Evolutionary conservation across 2,113 vertebrate species (phyloP).

Genomic region (Hystrix cristata): DNA sequence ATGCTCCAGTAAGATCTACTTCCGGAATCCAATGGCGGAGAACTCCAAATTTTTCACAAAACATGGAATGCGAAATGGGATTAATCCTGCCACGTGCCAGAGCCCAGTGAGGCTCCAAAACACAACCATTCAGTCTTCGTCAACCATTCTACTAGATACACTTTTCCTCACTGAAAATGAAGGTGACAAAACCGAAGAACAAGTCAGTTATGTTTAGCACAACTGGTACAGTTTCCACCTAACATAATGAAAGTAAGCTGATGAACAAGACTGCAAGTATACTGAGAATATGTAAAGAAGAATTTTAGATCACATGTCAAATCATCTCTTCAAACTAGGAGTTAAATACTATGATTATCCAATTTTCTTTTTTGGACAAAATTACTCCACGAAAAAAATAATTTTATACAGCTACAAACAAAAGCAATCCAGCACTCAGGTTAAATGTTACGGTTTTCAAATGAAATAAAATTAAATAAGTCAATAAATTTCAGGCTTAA

Average conservation of each 20-base stretch:
- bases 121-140: conserved; percentile 89
- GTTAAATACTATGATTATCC: conserved; percentile 42
- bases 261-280: conserved; percentile 48
- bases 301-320: conserved; percentile 74
- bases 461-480: conserved; percentile 79
- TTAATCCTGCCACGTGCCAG: conserved; percentile 92
- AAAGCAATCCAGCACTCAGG: conserved; percentile 71
- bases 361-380: conserved; percentile 72
- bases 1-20: conserved; percentile 90
- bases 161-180: conserved; percentile 94
- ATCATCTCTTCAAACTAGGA: conserved; percentile 66
- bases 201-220: conserved; percentile 93
- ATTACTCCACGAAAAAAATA: conserved; percentile 43
- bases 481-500: conserved; percentile 55
- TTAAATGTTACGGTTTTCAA: conserved; percentile 77
- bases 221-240: neutral
- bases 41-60: conserved; percentile 96
- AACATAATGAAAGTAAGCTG: conserved; percentile 51
- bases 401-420: conserved; percentile 74
- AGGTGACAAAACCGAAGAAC: conserved; percentile 91
- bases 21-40: conserved; percentile 92
- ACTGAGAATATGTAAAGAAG: conserved; percentile 82
- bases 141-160: conserved; percentile 91
- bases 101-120: conserved; percentile 91
- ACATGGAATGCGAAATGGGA: conserved; percentile 93